phyloP scores from a whole-genome alignment of 2,113 vertebrate species.

The Takifugu flavidus region DNA sequence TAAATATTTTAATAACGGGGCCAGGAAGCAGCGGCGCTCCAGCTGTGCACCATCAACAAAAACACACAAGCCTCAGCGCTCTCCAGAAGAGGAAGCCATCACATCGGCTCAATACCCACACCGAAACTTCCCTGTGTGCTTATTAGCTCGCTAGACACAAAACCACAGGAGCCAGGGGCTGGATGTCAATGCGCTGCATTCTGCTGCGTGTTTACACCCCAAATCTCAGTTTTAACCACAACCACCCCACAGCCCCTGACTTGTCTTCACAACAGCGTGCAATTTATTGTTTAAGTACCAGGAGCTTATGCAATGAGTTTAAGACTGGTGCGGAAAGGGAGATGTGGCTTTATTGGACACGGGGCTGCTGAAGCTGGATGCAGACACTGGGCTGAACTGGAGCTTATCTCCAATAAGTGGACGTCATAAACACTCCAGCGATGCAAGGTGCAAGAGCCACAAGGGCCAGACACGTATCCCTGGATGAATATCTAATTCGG shows the following conservation, averaged over 20 bases:
- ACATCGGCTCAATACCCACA: conserved; percentile 41
- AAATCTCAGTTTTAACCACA: conserved; percentile 28
- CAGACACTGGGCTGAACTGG: too few relatives aligned
- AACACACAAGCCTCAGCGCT: conserved; percentile 18
- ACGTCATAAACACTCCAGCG: neutral
- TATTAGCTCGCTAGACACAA: conserved; percentile 58
- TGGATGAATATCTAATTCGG: neutral
- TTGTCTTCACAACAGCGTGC: neutral
- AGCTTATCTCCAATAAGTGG: neutral
- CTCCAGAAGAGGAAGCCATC: conserved; percentile 37
- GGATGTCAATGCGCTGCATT: conserved; percentile 51
- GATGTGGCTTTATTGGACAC: too few relatives aligned
- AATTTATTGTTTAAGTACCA: too few relatives aligned
- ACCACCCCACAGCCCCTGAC: conserved; percentile 1
- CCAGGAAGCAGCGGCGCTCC: conserved; percentile 26
- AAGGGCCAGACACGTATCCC: neutral
- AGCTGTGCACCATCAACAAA: conserved; percentile 37
- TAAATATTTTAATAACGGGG: conserved; percentile 13
- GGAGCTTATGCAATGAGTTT: too few relatives aligned
- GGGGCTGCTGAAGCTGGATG: too few relatives aligned
- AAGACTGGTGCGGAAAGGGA: too few relatives aligned
- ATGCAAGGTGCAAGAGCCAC: conserved; percentile 11
- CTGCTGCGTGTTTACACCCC: conserved; percentile 43
- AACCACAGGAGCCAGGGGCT: conserved; percentile 56
- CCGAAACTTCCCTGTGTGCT: conserved; percentile 54